phyloP scores from a whole-genome alignment of 2,113 vertebrate species.

The Tyto alba region DNA sequence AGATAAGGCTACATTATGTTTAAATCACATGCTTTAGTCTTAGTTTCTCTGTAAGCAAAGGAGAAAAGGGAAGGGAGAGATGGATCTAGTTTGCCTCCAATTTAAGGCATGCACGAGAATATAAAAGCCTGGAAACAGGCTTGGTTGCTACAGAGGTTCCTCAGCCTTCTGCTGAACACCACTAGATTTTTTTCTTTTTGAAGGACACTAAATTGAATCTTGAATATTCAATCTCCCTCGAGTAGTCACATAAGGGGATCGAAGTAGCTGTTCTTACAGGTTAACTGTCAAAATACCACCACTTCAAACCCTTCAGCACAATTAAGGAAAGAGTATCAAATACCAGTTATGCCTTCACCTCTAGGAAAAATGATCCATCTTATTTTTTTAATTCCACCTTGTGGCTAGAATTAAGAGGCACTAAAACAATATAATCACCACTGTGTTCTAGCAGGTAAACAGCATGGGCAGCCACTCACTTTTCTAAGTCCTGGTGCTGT shows the following conservation, averaged over 20 bases:
- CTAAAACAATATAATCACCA: not conserved
- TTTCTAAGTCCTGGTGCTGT: not conserved
- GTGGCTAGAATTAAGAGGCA: not conserved
- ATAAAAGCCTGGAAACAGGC: not conserved
- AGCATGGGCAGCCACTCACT: not conserved
- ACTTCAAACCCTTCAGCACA: not conserved
- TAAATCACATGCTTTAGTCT: not conserved
- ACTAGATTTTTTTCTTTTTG: not conserved
- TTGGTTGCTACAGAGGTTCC: not conserved
- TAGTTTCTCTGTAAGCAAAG: not conserved
- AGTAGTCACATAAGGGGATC: not conserved
- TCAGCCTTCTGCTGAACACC: not conserved
- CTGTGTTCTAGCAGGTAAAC: not conserved
- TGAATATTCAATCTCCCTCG: not conserved
- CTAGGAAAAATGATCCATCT: not conserved
- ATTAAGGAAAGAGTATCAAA: not conserved
- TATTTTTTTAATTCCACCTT: not conserved
- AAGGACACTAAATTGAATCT: not conserved
- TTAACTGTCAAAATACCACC: not conserved
- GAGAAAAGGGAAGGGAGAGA: not conserved
- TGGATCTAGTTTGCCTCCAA: not conserved
- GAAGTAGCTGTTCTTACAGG: not conserved
- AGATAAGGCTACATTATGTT: not conserved
- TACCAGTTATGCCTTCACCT: not conserved
- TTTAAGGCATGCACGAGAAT: slow-evolving; percentile 5